Conservation (phyloP, 1,140 invertebrate species). For the Mylabris phalerata region DNA sequence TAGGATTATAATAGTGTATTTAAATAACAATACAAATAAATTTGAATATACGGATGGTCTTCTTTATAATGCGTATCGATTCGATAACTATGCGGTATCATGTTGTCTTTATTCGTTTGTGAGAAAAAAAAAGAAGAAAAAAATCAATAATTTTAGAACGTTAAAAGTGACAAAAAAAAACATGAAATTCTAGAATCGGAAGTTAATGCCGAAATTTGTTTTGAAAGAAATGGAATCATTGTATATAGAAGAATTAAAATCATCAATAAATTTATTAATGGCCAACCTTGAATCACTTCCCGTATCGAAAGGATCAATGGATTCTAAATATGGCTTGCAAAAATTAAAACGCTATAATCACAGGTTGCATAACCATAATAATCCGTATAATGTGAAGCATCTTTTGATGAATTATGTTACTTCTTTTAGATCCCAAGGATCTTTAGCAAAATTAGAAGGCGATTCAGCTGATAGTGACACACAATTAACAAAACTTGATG, state of each 20-base stretch:
- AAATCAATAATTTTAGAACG: neutral
- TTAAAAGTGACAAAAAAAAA: slow-evolving; percentile 3
- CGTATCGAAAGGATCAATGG: slow-evolving; percentile 94
- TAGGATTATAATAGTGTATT: too few species aligned
- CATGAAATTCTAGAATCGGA: slow-evolving; percentile 70
- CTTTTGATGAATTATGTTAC: slow-evolving; percentile 45
- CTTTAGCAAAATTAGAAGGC: slow-evolving; percentile 86
- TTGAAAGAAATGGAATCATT: slow-evolving; percentile 99
- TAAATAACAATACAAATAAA: too few species aligned
- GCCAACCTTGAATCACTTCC: slow-evolving; percentile 97
- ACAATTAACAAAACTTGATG: slow-evolving; percentile 91
- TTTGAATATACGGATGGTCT: too few species aligned
- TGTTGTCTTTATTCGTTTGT: slow-evolving; percentile 7
- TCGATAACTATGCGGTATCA: neutral
- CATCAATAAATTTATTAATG: slow-evolving; percentile 97
- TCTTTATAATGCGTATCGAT: too few species aligned
- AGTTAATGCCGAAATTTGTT: slow-evolving; percentile 98
- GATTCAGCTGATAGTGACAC: slow-evolving; percentile 86
- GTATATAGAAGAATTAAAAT: slow-evolving; percentile 96
- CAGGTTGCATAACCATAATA: slow-evolving; percentile 60
- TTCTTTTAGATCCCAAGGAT: slow-evolving; percentile 77
- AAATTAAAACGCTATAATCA: slow-evolving; percentile 92
- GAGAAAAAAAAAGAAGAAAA: too few species aligned
- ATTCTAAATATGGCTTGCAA: slow-evolving; percentile 95
- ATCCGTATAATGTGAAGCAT: slow-evolving; percentile 44